phyloP scores from a whole-genome alignment of 2,113 vertebrate species.

The Centropristis striata region DNA sequence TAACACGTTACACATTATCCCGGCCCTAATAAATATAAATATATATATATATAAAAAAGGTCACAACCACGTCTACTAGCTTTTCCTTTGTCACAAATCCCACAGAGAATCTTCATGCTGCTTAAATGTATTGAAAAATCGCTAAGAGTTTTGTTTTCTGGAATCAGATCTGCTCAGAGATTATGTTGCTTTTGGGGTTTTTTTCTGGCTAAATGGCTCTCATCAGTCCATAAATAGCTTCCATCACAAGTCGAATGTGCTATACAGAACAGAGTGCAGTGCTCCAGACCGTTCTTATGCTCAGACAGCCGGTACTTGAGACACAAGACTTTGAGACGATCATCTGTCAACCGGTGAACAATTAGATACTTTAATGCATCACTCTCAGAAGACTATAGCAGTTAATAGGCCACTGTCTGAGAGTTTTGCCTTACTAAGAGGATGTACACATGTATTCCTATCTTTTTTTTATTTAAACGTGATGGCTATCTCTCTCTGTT shows the following conservation, averaged over 20 bases:
- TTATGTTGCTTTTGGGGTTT: conserved; percentile 56
- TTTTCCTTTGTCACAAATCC: not conserved
- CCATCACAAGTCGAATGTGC: conserved; percentile 38
- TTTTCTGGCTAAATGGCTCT: conserved; percentile 51
- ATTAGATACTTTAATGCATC: conserved; percentile 66
- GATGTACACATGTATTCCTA: conserved; percentile 23
- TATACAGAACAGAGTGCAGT: conserved; percentile 1
- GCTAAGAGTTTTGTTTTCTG: conserved; percentile 18
- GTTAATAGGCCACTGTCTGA: conserved; percentile 11
- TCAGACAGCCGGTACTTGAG: conserved; percentile 46
- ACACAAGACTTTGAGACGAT: conserved; percentile 32
- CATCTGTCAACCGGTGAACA: conserved; percentile 56
- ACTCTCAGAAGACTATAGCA: conserved; percentile 13
- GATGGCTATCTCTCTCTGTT: conserved; percentile 12
- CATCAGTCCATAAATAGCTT: conserved; percentile 60
- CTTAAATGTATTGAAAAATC: conserved; percentile 14
- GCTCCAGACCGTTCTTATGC: conserved; percentile 13
- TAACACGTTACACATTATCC: no score
- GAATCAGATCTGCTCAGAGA: conserved; percentile 56
- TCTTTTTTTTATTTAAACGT: conserved; percentile 2
- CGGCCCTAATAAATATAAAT: no score
- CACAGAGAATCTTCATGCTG: not conserved
- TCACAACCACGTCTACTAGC: not conserved
- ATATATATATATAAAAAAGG: no score
- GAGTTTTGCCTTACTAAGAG: conserved; percentile 49